Conservation (phyloP, 2,888 invertebrate species). For the Ophioninae sp. region DNA sequence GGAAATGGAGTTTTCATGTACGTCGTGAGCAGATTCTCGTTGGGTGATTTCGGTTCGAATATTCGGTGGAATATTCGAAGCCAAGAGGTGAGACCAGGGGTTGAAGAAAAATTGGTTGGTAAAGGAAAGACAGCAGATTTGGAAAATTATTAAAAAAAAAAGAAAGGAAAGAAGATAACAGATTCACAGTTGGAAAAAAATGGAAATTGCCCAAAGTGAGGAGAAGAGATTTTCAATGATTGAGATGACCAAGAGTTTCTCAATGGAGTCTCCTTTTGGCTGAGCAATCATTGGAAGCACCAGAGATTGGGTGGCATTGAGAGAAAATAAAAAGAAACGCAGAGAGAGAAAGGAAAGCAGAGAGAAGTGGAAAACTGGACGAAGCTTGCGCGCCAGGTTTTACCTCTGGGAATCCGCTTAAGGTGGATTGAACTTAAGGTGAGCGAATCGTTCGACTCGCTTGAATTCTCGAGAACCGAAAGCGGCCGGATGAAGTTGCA, state of each 20-base stretch:
- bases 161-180: not conserved
- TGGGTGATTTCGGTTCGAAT: slow-evolving; percentile 7
- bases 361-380: not conserved
- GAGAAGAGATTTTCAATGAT: slow-evolving; percentile 51
- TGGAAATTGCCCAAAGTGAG: slow-evolving; percentile 13
- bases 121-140: not conserved
- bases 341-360: not conserved
- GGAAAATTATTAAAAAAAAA: not conserved
- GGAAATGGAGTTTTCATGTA: not conserved
- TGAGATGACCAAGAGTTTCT: slow-evolving; percentile 29
- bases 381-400: slow-evolving; percentile 16
- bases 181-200: not conserved
- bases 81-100: not conserved
- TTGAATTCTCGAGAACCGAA: slow-evolving; percentile 9
- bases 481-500: not conserved
- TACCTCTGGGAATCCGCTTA: slow-evolving; percentile 31
- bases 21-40: not conserved
- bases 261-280: slow-evolving; percentile 28
- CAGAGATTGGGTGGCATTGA: not conserved
- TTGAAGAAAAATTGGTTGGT: not conserved
- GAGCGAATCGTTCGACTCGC: slow-evolving; percentile 25
- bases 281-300: slow-evolving; percentile 14
- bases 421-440: slow-evolving; percentile 24
- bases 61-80: not conserved
- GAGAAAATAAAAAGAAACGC: not conserved